Evolutionary conservation across 2,113 vertebrate species (phyloP).

Genomic region (Phainopepla nitens): DNA sequence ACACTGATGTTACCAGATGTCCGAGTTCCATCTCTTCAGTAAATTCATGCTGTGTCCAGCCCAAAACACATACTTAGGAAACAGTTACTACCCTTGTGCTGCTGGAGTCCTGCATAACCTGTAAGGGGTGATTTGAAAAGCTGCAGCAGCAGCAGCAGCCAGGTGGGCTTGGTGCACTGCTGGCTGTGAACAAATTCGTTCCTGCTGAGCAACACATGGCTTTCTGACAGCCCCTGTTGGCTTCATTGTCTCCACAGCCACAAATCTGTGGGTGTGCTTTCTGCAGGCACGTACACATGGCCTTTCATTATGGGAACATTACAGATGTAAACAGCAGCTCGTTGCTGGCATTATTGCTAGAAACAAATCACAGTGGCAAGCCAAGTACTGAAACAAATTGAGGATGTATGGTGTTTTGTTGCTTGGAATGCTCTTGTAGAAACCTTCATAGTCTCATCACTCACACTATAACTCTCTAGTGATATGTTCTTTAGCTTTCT

Average conservation of each 20-base stretch:
- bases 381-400: not conserved
- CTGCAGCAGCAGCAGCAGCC: not conserved
- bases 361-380: not conserved
- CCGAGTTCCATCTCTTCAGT: not conserved
- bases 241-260: not conserved
- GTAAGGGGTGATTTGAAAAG: rapidly evolving
- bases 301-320: not conserved
- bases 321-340: not conserved
- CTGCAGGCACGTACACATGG: rapidly evolving
- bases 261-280: not conserved
- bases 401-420: not conserved
- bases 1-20: no score
- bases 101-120: not conserved
- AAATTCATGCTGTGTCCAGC: not conserved
- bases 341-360: not conserved
- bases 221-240: not conserved
- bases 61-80: not conserved
- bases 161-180: not conserved
- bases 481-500: not conserved
- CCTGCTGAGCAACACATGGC: not conserved
- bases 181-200: not conserved
- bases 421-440: not conserved
- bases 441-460: not conserved
- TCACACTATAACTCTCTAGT: not conserved
- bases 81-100: not conserved